A percentile compares a stretch with the other conserved stretches of the same genome.
Conservation (phyloP, 2,888 invertebrate genomes). For the Halictus quadricinctus region DNA sequence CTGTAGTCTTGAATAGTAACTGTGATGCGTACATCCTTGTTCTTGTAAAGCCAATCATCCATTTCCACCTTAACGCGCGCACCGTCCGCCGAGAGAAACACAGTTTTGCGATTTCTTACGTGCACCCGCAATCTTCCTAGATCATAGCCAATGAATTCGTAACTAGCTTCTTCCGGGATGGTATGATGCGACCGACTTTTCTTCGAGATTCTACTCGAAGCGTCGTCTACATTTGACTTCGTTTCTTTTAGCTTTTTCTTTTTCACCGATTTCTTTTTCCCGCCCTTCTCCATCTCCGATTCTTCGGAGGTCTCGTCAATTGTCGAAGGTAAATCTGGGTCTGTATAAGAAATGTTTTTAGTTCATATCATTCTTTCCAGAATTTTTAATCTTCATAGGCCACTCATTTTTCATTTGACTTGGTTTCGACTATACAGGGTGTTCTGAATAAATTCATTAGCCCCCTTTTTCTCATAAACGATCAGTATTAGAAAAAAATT, state of each 20-base stretch:
- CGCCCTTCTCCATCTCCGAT: slow-evolving; percentile 11
- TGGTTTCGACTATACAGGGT: neutral
- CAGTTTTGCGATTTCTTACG: slow-evolving; percentile 63
- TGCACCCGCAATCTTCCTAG: slow-evolving; percentile 73
- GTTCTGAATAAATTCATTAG: too few species aligned
- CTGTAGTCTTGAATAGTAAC: slow-evolving; percentile 62
- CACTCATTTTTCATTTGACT: neutral
- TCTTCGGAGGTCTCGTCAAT: neutral
- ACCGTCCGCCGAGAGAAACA: slow-evolving; percentile 72
- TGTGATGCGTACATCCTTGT: slow-evolving; percentile 63
- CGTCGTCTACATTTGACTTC: slow-evolving; percentile 33
- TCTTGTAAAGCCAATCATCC: slow-evolving; percentile 72
- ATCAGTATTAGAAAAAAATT: too few species aligned
- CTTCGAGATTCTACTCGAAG: slow-evolving; percentile 46
- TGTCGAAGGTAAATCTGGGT: neutral
- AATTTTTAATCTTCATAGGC: neutral
- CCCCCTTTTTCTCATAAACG: too few species aligned
- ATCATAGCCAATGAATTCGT: slow-evolving; percentile 76
- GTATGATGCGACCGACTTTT: slow-evolving; percentile 45
- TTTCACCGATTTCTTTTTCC: slow-evolving; percentile 22
- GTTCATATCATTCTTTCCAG: neutral
- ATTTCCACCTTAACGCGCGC: slow-evolving; percentile 68
- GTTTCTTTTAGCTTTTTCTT: slow-evolving; percentile 30
- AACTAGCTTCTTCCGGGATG: slow-evolving; percentile 53
- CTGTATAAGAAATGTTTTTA: neutral